Percentiles rank a stretch among this genome's conserved stretches.
Conservation (phyloP, 2,888 invertebrate genomes). For the Shargacucullia verbasci region DNA sequence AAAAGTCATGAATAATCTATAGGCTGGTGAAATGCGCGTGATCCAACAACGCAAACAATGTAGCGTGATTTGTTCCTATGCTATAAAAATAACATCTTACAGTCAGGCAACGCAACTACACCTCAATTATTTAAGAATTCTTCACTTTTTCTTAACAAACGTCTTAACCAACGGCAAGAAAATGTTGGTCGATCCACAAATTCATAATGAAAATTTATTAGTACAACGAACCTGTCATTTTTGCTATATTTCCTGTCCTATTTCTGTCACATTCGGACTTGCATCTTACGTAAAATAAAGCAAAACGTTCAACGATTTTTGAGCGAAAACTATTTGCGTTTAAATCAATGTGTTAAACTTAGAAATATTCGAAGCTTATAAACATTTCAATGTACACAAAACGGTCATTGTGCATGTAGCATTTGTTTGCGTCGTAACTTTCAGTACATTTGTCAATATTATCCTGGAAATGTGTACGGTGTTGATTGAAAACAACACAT, state of each 20-base stretch:
- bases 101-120: conserved; percentile 30
- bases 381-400: too few species aligned
- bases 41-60: conserved; percentile 23
- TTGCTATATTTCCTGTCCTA: conserved; percentile 5
- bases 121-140: conserved; percentile 31
- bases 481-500: too few species aligned
- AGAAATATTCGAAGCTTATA: too few species aligned
- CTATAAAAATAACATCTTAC: conserved; percentile 38
- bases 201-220: conserved; percentile 43
- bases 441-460: too few species aligned
- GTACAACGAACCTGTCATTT: conserved; percentile 8
- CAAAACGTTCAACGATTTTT: too few species aligned
- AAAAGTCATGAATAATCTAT: background rate
- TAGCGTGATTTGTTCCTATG: conserved; percentile 43
- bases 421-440: too few species aligned
- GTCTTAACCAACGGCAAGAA: conserved; percentile 14
- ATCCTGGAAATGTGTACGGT: too few species aligned
- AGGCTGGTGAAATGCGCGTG: conserved; percentile 47
- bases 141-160: conserved; percentile 33
- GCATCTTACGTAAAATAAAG: conserved; percentile 7
- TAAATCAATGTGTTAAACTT: too few species aligned
- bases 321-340: too few species aligned
- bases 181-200: conserved; percentile 18
- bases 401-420: too few species aligned
- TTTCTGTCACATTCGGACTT: background rate